These are phyloP conservation scores for Pachyuromys duprasi DNA, from an alignment of 2,797 vertebrate species.

Conservation along the genomic window DNA sequence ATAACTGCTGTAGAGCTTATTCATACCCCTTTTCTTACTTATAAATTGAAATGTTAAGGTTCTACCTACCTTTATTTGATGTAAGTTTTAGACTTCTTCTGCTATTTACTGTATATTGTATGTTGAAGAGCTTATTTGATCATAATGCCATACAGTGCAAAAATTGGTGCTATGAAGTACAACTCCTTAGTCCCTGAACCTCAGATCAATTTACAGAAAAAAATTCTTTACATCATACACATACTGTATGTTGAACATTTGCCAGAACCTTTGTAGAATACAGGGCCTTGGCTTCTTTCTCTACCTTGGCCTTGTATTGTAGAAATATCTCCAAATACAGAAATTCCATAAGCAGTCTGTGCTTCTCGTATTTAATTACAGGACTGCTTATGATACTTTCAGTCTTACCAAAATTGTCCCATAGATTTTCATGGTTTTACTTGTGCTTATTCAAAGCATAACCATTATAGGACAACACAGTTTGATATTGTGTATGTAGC, in stretches of 20 bases:
- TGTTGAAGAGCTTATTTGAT: no score
- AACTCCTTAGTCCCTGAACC: not conserved
- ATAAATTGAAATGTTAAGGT: not conserved
- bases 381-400: slow-evolving; percentile 8
- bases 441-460: not conserved
- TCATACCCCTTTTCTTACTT: slow-evolving; percentile 24
- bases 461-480: slow-evolving; percentile 9
- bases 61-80: not conserved
- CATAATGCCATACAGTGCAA: not conserved
- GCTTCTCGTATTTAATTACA: not conserved
- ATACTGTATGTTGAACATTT: not conserved
- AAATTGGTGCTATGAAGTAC: not conserved
- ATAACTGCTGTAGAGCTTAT: not conserved
- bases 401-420: not conserved
- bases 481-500: not conserved
- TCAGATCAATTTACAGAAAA: not conserved
- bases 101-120: not conserved
- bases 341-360: not conserved
- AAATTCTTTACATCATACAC: not conserved
- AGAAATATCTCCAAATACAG: not conserved
- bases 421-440: not conserved
- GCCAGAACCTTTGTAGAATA: not conserved
- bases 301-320: not conserved
- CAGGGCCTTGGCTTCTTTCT: not conserved
- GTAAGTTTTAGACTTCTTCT: not conserved